A percentile compares a stretch with the other conserved stretches of the same genome.
phyloP scores from a whole-genome alignment of 2,797 vertebrate genomes.

The Botia almorhae region DNA sequence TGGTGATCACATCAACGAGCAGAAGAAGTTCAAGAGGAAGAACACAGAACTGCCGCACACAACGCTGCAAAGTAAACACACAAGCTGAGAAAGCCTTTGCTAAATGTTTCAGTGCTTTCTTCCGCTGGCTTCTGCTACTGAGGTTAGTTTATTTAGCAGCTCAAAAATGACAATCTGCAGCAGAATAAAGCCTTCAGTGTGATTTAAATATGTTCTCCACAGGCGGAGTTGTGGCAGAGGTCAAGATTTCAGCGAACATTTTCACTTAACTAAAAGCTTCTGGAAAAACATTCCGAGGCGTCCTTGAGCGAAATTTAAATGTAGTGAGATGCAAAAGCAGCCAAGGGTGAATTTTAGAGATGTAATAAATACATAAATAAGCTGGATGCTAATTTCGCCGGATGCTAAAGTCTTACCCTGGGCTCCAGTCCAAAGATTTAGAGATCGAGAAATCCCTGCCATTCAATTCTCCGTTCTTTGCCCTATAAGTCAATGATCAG shows the following conservation, averaged over 20 bases:
- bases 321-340: constrained; percentile 38
- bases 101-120: neutral
- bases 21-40: too few species aligned
- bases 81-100: neutral
- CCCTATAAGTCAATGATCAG: constrained; percentile 23
- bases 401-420: neutral
- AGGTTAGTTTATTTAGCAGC: constrained; percentile 29
- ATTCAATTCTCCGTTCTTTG: neutral
- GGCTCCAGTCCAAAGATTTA: neutral
- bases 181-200: constrained; percentile 29
- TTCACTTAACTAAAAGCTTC: constrained; percentile 18
- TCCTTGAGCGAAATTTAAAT: constrained; percentile 29
- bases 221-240: constrained; percentile 24
- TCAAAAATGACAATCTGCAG: constrained; percentile 21
- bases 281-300: neutral
- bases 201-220: constrained; percentile 27
- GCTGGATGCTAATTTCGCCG: too few species aligned
- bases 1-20: constrained; percentile 8
- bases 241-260: neutral
- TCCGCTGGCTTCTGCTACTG: neutral
- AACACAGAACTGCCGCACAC: neutral
- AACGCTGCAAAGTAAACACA: neutral
- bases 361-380: constrained; percentile 11
- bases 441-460: neutral
- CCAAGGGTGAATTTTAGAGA: constrained; percentile 18